Conservation (phyloP, 2,797 vertebrate genomes). For the Tapera naevia region DNA sequence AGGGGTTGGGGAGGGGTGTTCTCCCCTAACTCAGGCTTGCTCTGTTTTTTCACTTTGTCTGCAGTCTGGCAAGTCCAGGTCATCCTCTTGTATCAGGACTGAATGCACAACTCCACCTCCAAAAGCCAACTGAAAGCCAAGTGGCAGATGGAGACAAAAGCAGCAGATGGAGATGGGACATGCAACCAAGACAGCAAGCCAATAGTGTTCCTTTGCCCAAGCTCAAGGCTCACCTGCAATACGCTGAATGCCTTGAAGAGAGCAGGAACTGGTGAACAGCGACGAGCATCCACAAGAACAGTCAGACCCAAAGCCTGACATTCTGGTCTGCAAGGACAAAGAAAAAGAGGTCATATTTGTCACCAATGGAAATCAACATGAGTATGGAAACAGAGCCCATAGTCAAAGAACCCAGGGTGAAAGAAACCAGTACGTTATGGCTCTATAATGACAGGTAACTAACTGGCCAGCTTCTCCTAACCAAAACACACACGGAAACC, state of each 20-base stretch:
- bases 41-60: not conserved
- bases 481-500: not conserved
- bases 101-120: not conserved
- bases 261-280: conserved; percentile 80
- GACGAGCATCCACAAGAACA: conserved; percentile 86
- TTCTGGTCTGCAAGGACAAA: conserved; percentile 78
- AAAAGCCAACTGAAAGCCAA: not conserved
- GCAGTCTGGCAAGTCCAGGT: not conserved
- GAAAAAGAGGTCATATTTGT: not conserved
- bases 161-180: not conserved
- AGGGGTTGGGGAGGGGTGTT: not conserved
- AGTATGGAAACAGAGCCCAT: not conserved
- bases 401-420: not conserved
- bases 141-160: not conserved
- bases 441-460: not conserved
- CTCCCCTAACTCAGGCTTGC: not conserved
- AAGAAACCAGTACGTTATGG: not conserved
- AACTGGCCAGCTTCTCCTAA: not conserved
- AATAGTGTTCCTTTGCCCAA: not conserved
- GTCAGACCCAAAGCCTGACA: conserved; percentile 83
- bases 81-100: not conserved
- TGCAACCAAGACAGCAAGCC: not conserved
- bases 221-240: conserved; percentile 81
- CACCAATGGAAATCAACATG: not conserved
- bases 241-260: conserved; percentile 83